Evolutionary conservation across 2,113 vertebrate species (phyloP).

Genomic region (Lates calcarifer): DNA sequence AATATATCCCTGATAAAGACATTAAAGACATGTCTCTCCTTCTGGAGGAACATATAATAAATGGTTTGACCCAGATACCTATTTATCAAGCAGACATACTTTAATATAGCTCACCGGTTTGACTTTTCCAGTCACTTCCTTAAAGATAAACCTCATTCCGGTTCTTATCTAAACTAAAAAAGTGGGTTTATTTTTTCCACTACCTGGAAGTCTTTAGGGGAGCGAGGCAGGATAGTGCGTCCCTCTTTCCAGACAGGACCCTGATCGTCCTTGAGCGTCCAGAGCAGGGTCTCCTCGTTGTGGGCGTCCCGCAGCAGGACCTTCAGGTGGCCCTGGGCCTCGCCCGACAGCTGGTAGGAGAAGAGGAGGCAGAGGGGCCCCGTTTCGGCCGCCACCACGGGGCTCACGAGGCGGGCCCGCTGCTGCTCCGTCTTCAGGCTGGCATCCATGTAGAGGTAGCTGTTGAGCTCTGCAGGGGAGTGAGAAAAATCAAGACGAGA

Average conservation of each 20-base stretch:
- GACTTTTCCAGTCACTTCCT: not conserved
- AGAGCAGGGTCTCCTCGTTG: conserved; percentile 90
- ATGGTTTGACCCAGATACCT: conserved; percentile 36
- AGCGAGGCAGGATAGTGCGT: conserved; percentile 92
- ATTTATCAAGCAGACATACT: conserved; percentile 27
- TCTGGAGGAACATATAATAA: conserved; percentile 6
- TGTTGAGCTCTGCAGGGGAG: conserved; percentile 84
- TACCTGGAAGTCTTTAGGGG: conserved; percentile 89
- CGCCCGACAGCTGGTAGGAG: conserved; percentile 91
- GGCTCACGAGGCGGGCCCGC: conserved; percentile 90
- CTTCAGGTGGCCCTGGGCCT: conserved; percentile 88
- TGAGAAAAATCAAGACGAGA: not conserved
- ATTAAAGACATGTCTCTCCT: conserved; percentile 6
- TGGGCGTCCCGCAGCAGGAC: conserved; percentile 87
- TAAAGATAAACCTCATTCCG: not conserved
- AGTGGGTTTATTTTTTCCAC: not conserved
- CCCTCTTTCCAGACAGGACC: conserved; percentile 93
- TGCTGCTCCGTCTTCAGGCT: conserved; percentile 87
- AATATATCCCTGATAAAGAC: conserved; percentile 12
- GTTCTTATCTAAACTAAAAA: not conserved
- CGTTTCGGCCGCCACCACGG: conserved; percentile 85
- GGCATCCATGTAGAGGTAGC: conserved; percentile 90
- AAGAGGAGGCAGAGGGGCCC: conserved; percentile 94
- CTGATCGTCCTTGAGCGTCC: conserved; percentile 91
- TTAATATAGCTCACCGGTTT: conserved; percentile 18